Evolutionary conservation across 2,888 invertebrate species (phyloP), one percentile per base, ranked within the genome.

Genomic region (Sinohyriopsis cumingii): DNA sequence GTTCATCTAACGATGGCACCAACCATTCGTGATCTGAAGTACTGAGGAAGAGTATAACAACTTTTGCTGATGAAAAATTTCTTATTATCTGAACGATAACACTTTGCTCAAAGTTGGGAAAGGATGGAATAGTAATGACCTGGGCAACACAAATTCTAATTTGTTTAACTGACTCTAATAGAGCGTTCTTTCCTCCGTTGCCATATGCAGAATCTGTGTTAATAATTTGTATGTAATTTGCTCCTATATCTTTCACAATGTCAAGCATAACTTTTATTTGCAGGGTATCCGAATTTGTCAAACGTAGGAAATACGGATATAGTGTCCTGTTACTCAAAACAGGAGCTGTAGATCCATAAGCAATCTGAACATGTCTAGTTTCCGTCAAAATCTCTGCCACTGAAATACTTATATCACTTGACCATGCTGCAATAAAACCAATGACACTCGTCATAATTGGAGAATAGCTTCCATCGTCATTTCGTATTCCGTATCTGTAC

Each of bases 361-460:
- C 75, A 55, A 77, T 69, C 63, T 79, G 79, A 1, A 69, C 73
- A n/a, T 66, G 69, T 22, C 65, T 45, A n/a, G 77, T 62, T n/a
- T 76, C 59, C 18, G 73, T 65, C 3, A 75, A 71, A 12, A 82
- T 68, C 12, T 75, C 63, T 7, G 78, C 72, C 1, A 71, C 61
- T 18, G 76, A 71, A n/a, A 72, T 65, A 59, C 77, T 82, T 19
- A 77, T 69, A 55, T 72, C 73, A 66, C 80, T 80, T 15, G 74
- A 70, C 70, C 75, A 80, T 1, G 73, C 71, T 19, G 76, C 80
- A 20, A 82, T 63, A 59, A 78, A 79, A 3, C 82, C 82, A 20
- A 82, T 56, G 33, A 79, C 75, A 19, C 75, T 77, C 33, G 73
- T 75, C 15, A 65, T 57, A 3, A 77, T 68, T n/a, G 59, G 65